Base-by-base conservation (phyloP, 2,797 vertebrate species). In the Pteronotus mesoamericanus region DNA sequence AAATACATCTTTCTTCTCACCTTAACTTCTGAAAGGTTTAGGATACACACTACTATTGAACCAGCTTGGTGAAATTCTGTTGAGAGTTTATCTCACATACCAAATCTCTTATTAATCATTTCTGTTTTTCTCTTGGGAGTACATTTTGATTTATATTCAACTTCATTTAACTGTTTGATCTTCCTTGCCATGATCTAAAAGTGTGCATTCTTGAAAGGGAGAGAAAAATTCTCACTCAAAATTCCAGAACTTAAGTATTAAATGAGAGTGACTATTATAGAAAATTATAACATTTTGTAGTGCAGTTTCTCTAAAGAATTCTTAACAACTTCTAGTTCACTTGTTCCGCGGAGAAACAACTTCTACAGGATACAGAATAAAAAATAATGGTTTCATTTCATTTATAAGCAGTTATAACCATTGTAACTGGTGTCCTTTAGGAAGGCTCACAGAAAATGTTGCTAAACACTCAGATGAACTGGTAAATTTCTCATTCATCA, bases 181-280 rank as follows among this genome's bases (percentile, higher is more conserved):
- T 87, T 92, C 48, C 42, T 75, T 80, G 57, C 71, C 95, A 86
- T 15, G 29, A 51, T 75, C 78, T 92, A 44, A 92, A 96, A 92
- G n/a, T 72, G 15, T 80, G 6, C 34, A 55, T 68, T 83, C 42
- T 89, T 89, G 14, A 95, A 87, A 91, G n/a, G 21, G 9, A 9
- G 90, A 91, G 22, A 68, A 82, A 84, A 93, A 85, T 39, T 48
- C 42, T 92, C 53, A 74, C 6, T 71, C 89, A 88, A 94, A 91
- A 83, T 90, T 94, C 57, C 14, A 74, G 48, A 94, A 90, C 59
- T 90, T 90, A 82, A 95, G 85, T 80, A 94, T 66, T 71, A 95
- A 96, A 59, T 69, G 51, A 92, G 53, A 93, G 29, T 21, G 94
- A 82, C 77, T 37, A 64, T 90, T 57, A 82, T 4, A 93, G 80